These are phyloP conservation scores for Gambusia affinis DNA, from an alignment of 2,113 vertebrate species.

Conservation along the genomic window DNA sequence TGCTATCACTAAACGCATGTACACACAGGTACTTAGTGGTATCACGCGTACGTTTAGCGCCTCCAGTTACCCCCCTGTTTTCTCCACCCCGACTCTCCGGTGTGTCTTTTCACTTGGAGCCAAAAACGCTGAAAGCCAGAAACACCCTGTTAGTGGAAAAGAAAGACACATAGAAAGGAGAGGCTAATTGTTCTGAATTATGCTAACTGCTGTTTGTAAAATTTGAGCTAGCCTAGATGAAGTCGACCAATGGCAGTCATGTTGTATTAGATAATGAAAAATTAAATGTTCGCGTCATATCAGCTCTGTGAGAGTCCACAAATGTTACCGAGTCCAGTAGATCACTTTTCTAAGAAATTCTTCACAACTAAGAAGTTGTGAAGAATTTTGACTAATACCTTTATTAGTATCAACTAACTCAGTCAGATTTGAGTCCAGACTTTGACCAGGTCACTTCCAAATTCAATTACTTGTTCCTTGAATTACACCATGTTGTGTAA, in stretches of 20 bases:
- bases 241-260: background rate
- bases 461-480: background rate
- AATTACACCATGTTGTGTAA: background rate
- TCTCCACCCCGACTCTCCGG: background rate
- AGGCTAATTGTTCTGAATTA: background rate
- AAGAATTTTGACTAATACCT: too few relatives aligned
- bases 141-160: background rate
- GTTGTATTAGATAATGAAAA: background rate
- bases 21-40: too few relatives aligned
- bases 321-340: too few relatives aligned
- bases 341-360: too few relatives aligned
- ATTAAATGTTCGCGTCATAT: too few relatives aligned
- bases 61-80: background rate
- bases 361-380: too few relatives aligned
- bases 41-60: conserved; percentile 42
- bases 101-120: background rate
- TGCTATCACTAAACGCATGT: too few relatives aligned
- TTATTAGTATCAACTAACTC: too few relatives aligned
- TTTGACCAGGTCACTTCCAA: background rate
- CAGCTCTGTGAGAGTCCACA: too few relatives aligned
- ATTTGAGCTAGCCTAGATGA: background rate
- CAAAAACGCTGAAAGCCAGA: background rate
- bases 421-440: background rate
- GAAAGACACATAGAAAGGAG: background rate
- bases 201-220: background rate